A percentile compares a stretch with the other conserved stretches of the same genome.
Evolutionary conservation across 2,797 vertebrate species (phyloP).

Genomic region (Sciurus carolinensis): DNA sequence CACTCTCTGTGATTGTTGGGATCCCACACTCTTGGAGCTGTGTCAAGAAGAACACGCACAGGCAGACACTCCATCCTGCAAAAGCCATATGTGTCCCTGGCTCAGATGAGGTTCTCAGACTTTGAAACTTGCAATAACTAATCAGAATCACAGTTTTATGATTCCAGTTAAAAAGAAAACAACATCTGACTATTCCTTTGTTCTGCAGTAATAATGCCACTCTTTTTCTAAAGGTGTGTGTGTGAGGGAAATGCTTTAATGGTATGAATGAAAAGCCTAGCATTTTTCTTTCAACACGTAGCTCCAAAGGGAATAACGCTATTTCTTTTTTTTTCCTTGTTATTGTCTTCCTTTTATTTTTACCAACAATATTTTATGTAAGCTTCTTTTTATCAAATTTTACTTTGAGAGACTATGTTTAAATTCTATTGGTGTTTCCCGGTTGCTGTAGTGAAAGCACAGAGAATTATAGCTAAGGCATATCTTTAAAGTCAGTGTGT

Average conservation of each 20-base stretch:
- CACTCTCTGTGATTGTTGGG: slow-evolving; percentile 18
- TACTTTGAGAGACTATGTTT: slow-evolving; percentile 80
- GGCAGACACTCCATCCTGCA: background rate
- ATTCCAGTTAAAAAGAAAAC: slow-evolving; percentile 51
- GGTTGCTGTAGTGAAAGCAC: slow-evolving; percentile 69
- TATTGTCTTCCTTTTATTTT: slow-evolving; percentile 54
- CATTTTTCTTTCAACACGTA: slow-evolving; percentile 42
- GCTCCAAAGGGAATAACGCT: background rate
- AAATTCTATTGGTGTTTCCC: slow-evolving; percentile 69
- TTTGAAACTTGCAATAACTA: slow-evolving; percentile 55
- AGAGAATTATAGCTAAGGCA: slow-evolving; percentile 79
- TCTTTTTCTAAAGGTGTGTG: slow-evolving; percentile 11
- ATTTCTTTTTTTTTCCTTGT: background rate
- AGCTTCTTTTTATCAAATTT: slow-evolving; percentile 77
- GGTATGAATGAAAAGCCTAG: slow-evolving; percentile 43
- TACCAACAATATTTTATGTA: slow-evolving; percentile 73
- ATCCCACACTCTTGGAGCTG: slow-evolving; percentile 8
- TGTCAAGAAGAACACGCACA: slow-evolving; percentile 66
- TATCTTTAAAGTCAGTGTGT: slow-evolving; percentile 83
- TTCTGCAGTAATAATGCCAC: background rate
- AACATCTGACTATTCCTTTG: background rate
- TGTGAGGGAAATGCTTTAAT: background rate
- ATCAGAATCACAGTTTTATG: slow-evolving; percentile 49
- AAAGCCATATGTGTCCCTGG: slow-evolving; percentile 1
- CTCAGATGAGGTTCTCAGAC: background rate